Conservation (phyloP, 2,888 invertebrate genomes). For the Xanthia icteritia region DNA sequence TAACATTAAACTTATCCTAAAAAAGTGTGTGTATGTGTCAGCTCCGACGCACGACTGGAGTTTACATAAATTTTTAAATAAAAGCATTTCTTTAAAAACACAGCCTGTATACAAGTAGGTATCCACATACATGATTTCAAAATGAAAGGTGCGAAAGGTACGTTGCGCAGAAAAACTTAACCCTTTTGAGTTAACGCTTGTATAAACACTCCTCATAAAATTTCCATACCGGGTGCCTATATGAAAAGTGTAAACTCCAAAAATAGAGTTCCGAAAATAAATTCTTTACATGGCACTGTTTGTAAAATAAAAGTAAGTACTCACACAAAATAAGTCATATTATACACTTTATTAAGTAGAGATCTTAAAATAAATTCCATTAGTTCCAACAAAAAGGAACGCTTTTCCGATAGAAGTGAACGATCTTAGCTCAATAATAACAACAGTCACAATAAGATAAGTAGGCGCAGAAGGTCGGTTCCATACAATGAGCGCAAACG, state of each 20-base stretch:
- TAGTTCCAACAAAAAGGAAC: slow-evolving; percentile 28
- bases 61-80: no score
- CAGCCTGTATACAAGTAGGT: no score
- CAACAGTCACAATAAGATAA: slow-evolving; percentile 4
- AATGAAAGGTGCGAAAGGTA: no score
- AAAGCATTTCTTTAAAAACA: no score
- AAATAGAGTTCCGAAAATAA: not conserved
- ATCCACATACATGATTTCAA: no score
- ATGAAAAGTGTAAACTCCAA: no score
- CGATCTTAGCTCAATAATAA: slow-evolving; percentile 14
- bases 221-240: no score
- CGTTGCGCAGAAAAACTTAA: no score
- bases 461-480: not conserved
- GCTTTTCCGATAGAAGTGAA: slow-evolving; percentile 48
- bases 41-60: no score
- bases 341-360: not conserved
- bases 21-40: no score
- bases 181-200: no score
- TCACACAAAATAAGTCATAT: not conserved
- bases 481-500: not conserved
- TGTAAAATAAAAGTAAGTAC: not conserved
- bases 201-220: no score
- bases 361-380: slow-evolving; percentile 14
- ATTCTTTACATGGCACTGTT: not conserved
- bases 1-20: not conserved